Conservation (phyloP, 2,888 invertebrate genomes). For the Boloria selene region DNA sequence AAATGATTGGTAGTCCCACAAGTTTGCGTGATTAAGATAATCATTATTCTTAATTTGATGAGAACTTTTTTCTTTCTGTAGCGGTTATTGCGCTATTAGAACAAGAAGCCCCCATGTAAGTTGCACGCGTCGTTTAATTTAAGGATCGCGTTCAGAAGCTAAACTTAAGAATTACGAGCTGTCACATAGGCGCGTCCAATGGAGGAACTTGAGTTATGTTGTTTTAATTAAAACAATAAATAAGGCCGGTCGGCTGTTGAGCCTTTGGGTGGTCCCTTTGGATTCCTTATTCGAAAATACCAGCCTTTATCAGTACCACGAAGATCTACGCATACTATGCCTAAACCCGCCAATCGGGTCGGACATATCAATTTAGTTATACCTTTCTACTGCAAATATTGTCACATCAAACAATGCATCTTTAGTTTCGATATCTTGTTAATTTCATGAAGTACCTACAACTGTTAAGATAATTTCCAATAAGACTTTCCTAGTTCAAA, state of each 20-base stretch:
- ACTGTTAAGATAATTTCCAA: no score
- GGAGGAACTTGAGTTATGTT: conserved; percentile 66
- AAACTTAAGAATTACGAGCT: conserved; percentile 64
- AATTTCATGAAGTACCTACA: no score
- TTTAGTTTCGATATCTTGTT: background rate
- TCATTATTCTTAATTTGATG: background rate
- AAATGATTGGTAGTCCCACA: no score
- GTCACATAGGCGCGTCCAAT: conserved; percentile 63
- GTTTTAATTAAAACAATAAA: conserved; percentile 81
- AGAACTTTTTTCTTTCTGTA: background rate
- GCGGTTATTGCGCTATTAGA: conserved; percentile 7
- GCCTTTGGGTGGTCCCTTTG: conserved; percentile 67
- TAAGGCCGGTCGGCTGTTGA: conserved; percentile 56
- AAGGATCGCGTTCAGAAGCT: conserved; percentile 58
- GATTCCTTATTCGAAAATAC: conserved; percentile 63
- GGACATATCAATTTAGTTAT: background rate
- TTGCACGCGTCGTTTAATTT: conserved; percentile 44
- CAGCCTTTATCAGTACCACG: conserved; percentile 59
- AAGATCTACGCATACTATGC: conserved; percentile 48
- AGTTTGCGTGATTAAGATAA: background rate
- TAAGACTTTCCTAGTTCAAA: no score
- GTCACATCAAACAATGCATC: background rate
- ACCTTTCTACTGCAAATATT: no score
- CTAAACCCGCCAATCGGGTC: conserved; percentile 38
- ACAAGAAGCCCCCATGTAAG: conserved; percentile 31